Evolutionary conservation across 2,888 invertebrate species (phyloP).

Genomic region (Julus scandinavius): DNA sequence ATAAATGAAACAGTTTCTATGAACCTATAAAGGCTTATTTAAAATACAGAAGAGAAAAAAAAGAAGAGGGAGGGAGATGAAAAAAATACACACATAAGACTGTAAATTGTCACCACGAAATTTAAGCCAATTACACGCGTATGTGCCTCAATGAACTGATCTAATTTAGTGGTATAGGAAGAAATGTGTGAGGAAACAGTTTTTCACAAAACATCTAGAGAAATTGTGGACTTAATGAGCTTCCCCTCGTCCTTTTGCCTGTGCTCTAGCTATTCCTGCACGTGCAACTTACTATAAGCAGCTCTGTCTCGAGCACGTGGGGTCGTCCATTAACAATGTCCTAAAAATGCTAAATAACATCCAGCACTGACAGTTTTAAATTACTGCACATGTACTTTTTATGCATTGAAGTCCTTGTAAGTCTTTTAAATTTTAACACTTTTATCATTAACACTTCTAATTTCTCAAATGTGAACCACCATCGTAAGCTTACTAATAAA

Average conservation of each 20-base stretch:
- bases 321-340: too few relatives aligned
- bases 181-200: background rate
- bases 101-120: slow-evolving; percentile 33
- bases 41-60: background rate
- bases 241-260: background rate
- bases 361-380: too few relatives aligned
- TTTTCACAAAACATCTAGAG: background rate
- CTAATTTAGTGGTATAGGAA: background rate
- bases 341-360: too few relatives aligned
- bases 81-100: background rate
- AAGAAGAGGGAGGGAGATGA: background rate
- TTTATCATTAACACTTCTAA: too few relatives aligned
- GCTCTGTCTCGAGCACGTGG: too few relatives aligned
- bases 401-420: too few relatives aligned
- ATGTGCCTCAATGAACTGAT: background rate
- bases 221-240: background rate
- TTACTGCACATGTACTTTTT: too few relatives aligned
- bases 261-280: too few relatives aligned
- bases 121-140: slow-evolving; percentile 27
- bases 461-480: too few relatives aligned
- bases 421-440: too few relatives aligned
- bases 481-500: too few relatives aligned
- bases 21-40: background rate
- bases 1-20: slow-evolving; percentile 14
- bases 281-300: too few relatives aligned